Base-by-base conservation (phyloP, 2,888 invertebrate species). In the Limnephilus rhombicus region DNA sequence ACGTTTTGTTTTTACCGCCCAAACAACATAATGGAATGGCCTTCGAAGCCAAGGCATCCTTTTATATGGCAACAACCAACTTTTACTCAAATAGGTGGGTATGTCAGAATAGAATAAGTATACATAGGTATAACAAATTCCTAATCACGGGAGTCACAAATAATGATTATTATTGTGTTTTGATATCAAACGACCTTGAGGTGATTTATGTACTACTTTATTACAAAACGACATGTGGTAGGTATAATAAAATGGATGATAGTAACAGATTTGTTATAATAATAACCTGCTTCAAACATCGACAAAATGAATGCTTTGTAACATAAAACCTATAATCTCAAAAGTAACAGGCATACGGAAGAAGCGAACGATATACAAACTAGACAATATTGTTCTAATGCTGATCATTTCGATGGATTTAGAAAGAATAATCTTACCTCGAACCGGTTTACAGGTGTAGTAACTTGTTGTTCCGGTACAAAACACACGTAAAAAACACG, bases 361-460 rank as follows among this genome's bases (percentile, higher is more conserved):
- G 68, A 7, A 7, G n/a, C n/a, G 68, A 68, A 24, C 24, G 68
- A 68, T 68, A 68, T 68, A 68, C 68, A n/a, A 68, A 68, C 9
- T 68, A 68, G 24, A 68, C 68, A n/a, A n/a, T 68, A 68, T 68
- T 68, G 68, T 68, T 24, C 18, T 24, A 68, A 7, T 68, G 68
- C n/a, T 24, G 24, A 68, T 7, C 24, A 68, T 68, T 53, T 68
- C 24, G 68, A n/a, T 68, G n/a, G 68, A 68, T 68, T 68, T 68
- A 24, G 24, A 83, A 37, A 83, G 31, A 81, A 31, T 5, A 83
- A 41, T 37, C 83, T 83, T 83, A 83, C 83, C 83, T 83, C 83
- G 24, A 37, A 83, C 83, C 83, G 83, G 83, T 83, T 34, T 83
- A n/a, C 13, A 24, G 83, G 31, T 82, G 82, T 83, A 83, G 82